A percentile compares a stretch with the other conserved stretches of the same genome.
Evolutionary conservation across 2,888 invertebrate genomes (phyloP).

Genomic region (Cryptops parisi): DNA sequence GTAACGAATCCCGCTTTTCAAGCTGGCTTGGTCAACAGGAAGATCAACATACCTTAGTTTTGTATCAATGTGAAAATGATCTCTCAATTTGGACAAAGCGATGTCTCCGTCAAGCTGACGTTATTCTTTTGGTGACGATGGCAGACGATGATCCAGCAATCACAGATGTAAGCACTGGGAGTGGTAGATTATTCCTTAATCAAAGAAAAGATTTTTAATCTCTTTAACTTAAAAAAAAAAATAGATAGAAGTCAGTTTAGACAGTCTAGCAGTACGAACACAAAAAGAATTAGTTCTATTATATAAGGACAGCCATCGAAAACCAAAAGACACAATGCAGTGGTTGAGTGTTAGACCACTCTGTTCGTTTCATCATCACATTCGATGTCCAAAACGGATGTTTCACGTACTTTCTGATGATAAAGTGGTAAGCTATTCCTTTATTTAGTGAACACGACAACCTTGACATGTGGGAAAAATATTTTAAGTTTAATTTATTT

Average conservation of each 20-base stretch:
- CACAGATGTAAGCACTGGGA: constrained; percentile 68
- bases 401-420: constrained; percentile 47
- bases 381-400: constrained; percentile 84
- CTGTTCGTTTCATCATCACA: constrained; percentile 97
- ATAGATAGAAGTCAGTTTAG: constrained; percentile 75
- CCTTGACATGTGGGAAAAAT: no score
- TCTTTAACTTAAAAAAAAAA: neutral
- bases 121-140: constrained; percentile 86
- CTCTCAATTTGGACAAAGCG: constrained; percentile 93
- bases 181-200: no score
- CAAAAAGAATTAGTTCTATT: constrained; percentile 91
- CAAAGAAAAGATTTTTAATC: no score
- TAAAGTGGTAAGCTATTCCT: neutral
- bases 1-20: constrained; percentile 86
- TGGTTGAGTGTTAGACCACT: constrained; percentile 94
- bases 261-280: constrained; percentile 83
- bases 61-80: constrained; percentile 90
- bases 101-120: constrained; percentile 92
- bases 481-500: no score
- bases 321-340: constrained; percentile 60
- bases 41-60: constrained; percentile 82
- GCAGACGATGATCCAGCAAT: constrained; percentile 77
- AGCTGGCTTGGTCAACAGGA: constrained; percentile 94
- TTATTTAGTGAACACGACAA: no score
- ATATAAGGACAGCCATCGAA: constrained; percentile 42